A percentile compares a stretch with the other conserved stretches of the same genome.
phyloP scores from a whole-genome alignment of 2,888 invertebrate species.

The Arge pagana region DNA sequence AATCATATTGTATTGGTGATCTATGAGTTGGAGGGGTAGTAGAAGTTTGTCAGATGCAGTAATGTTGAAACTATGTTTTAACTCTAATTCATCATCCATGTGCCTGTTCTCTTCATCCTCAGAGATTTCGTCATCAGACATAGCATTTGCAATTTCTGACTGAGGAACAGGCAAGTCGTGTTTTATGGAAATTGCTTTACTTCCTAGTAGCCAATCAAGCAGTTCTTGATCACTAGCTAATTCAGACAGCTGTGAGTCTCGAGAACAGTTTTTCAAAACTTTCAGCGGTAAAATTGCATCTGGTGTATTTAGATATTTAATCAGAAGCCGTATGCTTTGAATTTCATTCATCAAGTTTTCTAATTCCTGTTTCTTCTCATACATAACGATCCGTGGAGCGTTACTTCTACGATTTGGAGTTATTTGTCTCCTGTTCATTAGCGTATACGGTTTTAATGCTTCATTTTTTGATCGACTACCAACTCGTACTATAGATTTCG shows the following conservation, averaged over 20 bases:
- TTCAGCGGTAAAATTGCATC: constrained; percentile 4
- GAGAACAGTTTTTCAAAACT: background rate
- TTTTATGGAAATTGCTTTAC: background rate
- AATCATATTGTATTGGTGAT: too few relatives aligned
- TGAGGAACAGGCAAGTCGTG: too few relatives aligned
- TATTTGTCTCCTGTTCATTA: constrained; percentile 2
- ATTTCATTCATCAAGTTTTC: constrained; percentile 2
- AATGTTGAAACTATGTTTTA: background rate
- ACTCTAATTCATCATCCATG: constrained; percentile 15
- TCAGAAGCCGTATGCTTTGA: background rate
- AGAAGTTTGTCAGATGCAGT: background rate
- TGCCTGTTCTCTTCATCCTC: constrained; percentile 1
- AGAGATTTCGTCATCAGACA: background rate
- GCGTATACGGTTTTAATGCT: constrained; percentile 52
- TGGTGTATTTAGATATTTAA: constrained; percentile 7
- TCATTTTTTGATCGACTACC: constrained; percentile 72
- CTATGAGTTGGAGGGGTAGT: constrained; percentile 3
- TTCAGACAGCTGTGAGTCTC: background rate
- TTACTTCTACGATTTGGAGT: background rate
- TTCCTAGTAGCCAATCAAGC: constrained; percentile 5
- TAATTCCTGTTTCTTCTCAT: constrained; percentile 4
- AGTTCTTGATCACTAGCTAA: background rate
- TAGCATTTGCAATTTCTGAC: too few relatives aligned
- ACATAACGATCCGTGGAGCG: background rate
- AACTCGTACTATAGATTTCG: constrained; percentile 68